These are phyloP conservation scores for Oryzias javanicus DNA, from an alignment of 2,113 vertebrate genomes.

Conservation along the genomic window DNA sequence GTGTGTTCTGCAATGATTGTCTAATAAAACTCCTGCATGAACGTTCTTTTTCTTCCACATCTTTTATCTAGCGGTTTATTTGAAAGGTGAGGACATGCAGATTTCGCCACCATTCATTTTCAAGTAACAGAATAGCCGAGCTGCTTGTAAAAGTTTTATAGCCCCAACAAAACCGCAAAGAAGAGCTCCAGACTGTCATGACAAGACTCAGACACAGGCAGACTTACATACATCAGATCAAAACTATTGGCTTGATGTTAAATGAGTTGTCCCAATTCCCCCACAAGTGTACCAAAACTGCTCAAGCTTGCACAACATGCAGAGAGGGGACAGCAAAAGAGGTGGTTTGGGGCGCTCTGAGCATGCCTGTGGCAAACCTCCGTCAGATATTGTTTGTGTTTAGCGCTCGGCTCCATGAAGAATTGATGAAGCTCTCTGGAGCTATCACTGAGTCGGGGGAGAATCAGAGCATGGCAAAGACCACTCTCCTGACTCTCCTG, in stretches of 20 bases:
- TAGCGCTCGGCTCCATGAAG: constrained; percentile 60
- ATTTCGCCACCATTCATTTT: no score
- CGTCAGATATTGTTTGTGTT: constrained; percentile 74
- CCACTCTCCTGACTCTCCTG: constrained; percentile 31
- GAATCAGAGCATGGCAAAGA: constrained; percentile 69
- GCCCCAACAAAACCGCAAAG: constrained; percentile 46
- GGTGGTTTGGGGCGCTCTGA: constrained; percentile 50
- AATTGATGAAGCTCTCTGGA: constrained; percentile 69
- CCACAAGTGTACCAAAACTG: constrained; percentile 31
- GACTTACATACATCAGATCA: constrained; percentile 53
- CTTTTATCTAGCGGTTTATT: no score
- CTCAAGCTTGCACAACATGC: constrained; percentile 59
- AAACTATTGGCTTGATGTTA: constrained; percentile 62
- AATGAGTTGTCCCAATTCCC: constrained; percentile 58
- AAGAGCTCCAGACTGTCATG: constrained; percentile 41
- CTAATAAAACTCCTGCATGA: background rate
- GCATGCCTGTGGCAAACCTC: constrained; percentile 72
- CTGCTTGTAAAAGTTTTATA: constrained; percentile 22
- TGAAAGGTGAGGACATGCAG: no score
- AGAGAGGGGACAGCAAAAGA: constrained; percentile 42
- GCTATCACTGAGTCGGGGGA: constrained; percentile 46
- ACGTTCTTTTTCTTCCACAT: no score
- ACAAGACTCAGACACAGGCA: constrained; percentile 50
- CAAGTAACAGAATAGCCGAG: background rate
- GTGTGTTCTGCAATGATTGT: background rate